Evolutionary conservation across 1,140 invertebrate species (phyloP), one percentile per base, ranked within the genome.

Genomic region (Steinernema khuongi): DNA sequence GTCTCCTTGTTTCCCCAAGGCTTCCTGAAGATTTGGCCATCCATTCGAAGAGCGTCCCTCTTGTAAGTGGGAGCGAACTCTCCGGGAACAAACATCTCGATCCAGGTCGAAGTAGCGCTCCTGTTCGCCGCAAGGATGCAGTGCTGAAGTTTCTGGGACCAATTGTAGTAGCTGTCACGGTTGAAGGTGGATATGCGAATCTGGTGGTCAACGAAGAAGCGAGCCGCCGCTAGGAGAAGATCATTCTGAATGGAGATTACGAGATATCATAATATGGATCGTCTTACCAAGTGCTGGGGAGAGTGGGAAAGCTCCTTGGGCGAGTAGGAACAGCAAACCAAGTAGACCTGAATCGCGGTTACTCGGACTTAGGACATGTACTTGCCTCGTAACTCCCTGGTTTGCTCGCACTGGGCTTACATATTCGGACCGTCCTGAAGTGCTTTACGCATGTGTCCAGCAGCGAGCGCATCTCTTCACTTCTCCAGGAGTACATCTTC

Each of bases 401-500:
- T 68, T 68, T 68, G 29, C 29, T 31, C 4, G 14, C 7, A n/a
- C 29, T 68, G 14, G 67, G 67, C 26, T 68, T 68, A n/a, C 29
- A 31, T 14, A 33, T 7, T 31, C 29, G 29, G 29, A 68, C 32
- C 2, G 29, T 31, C 4, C 32, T 31, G 32, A 68, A 68, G 32
- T 4, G 4, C 2, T 22, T 31, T 30, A 31, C 11, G 29, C 29
- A 31, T 4, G 4, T 31, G 7, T 4, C 29, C 4, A 68, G 7
- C 32, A 68, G 32, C 11, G 11, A 2, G 22, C 29, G 29, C 32
- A 33, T 68, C 11, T 7, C 2, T 22, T 31, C 28, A 18, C 11
- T 33, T 74, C 72, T 31, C 31, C 81, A 73, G 1, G 79, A 72
- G 67, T 70, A 81, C n/a, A 77, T 72, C 71, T 81, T 81, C 26